Conservation (phyloP, 2,113 vertebrate species). For the Noctilio leporinus region DNA sequence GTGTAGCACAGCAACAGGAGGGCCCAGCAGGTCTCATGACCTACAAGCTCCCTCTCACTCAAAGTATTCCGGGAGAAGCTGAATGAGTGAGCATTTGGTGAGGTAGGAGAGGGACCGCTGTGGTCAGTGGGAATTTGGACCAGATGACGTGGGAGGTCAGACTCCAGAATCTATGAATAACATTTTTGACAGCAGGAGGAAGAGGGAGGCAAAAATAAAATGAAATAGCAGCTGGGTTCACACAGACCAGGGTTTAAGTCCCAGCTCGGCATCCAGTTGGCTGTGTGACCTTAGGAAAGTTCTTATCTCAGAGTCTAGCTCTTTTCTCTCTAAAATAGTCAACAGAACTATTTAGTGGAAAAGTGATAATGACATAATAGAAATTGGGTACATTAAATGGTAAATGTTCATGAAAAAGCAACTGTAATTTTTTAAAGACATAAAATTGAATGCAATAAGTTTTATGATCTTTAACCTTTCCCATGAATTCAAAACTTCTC, state of each 20-base stretch:
- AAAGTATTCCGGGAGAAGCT: background rate
- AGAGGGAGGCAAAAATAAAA: background rate
- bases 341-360: background rate
- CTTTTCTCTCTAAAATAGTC: conserved; percentile 4
- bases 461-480: background rate
- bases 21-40: background rate
- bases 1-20: background rate
- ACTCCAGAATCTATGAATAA: background rate
- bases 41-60: background rate
- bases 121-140: background rate
- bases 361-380: background rate
- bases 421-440: background rate
- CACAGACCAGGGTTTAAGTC: background rate
- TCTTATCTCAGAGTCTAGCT: conserved; percentile 9
- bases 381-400: background rate
- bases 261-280: background rate
- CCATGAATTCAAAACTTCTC: background rate
- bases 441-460: background rate
- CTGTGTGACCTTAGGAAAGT: background rate
- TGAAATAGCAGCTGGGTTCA: background rate
- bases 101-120: background rate
- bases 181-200: background rate
- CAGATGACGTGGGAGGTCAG: background rate
- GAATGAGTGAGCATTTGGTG: background rate
- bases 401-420: background rate